Evolutionary conservation across 2,113 vertebrate species (phyloP).

Genomic region (Atlantisia rogersi): DNA sequence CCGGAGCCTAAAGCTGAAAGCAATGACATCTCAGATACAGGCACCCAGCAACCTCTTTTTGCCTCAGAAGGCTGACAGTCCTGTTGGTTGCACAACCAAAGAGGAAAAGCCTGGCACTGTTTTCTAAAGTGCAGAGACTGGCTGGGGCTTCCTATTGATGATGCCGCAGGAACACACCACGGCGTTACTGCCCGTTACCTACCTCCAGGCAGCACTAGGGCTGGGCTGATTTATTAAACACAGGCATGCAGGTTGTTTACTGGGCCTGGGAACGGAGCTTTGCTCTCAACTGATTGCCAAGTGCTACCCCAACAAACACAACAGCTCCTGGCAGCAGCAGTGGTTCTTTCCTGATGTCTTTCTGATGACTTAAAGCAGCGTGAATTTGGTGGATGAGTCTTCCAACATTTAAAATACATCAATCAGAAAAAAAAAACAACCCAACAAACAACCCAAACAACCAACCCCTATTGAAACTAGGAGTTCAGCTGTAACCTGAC

Average conservation of each 20-base stretch:
- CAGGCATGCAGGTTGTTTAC: background rate
- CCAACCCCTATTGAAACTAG: background rate
- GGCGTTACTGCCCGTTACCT: rapidly evolving
- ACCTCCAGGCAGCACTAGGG: background rate
- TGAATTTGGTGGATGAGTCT: background rate
- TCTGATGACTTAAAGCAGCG: background rate
- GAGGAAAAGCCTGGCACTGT: rapidly evolving
- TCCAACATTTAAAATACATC: background rate
- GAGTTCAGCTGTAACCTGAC: background rate
- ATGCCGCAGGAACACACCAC: background rate
- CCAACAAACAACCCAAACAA: background rate
- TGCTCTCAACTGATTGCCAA: background rate
- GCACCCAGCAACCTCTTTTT: background rate
- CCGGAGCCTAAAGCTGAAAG: background rate
- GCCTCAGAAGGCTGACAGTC: background rate
- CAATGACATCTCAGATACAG: background rate
- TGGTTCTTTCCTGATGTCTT: background rate
- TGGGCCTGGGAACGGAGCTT: background rate
- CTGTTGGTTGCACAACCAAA: rapidly evolving
- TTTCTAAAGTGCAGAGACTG: background rate
- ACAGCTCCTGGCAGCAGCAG: background rate
- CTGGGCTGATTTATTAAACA: background rate
- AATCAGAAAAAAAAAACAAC: background rate
- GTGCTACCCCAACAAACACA: background rate
- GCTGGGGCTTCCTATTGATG: background rate